Evolutionary conservation across 37 sponge, comb jelly and placozoan species (phyloP), one percentile per base, ranked within the genome.

Genomic region (Trichoplax adhaerens): DNA sequence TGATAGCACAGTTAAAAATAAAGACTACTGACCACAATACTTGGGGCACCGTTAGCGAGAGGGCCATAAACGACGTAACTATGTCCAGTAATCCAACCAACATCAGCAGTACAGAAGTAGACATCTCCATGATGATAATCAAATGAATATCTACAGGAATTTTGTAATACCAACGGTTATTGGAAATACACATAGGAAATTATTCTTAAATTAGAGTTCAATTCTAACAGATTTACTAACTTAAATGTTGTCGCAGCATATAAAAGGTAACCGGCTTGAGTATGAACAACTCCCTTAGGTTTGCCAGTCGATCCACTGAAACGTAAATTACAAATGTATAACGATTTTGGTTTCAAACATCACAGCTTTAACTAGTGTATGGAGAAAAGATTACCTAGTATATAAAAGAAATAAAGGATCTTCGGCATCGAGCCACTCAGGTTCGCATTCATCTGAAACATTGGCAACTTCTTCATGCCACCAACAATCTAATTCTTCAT

Each of bases 81-180:
- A 50, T 73, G 75, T 8, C 75, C 75, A 50, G 69, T 68, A 52
- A 73, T 52, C 72, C 72, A 71, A 61, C 72, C 72, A 6, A 71
- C 47, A 58, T 71, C 72, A 12, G 72, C 72, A 5, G 72, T 71
- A 49, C 72, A 71, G 50, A 6, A 73, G 0, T 68, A 73, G 8
- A 73, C 48, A 68, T 73, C 77, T 48, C 48, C 55, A 5, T 6
- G 58, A 5, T 73, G 71, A 48, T 51, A 7, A 57, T 76, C 77
- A 12, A 72, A 76, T 4, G 12, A 5, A 68, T 76, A 72, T 5
- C 70, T 78, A 54, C 4, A 10, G 5, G 29, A 29, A 29, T 29
- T 29, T 29, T 29, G 29, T 29, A 29, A 29, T 29, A 29, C 29
- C 29, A 29, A 29, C 29, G 29, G 29, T 29, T 29, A 29, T 29